Evolutionary conservation across 2,797 vertebrate species (phyloP), one percentile per base, ranked within the genome.

Genomic region (Mionectes olivaceus): DNA sequence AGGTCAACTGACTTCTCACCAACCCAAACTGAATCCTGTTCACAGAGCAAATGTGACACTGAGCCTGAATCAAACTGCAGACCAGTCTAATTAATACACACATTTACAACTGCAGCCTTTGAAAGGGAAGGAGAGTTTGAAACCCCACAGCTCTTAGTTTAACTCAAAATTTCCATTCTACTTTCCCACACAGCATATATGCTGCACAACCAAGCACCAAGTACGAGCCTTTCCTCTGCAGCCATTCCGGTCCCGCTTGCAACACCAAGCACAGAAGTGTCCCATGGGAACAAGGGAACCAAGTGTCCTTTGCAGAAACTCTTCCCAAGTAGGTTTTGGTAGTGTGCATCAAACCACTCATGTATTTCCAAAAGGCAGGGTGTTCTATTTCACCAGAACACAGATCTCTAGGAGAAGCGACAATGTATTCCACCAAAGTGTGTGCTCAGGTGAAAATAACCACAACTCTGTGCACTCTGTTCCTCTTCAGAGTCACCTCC

Each of bases 41-140:
- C 35, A 64, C 13, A 44, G 12, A 37, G 16, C 21, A 73, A 71
- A 30, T 0, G 0, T 7, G 5, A 53, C 33, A 57, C 3, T 11
- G 2, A 78, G 25, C 19, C 53, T 74, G 68, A 65, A 61, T 33
- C 69, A 59, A 81, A 78, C 15, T 32, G 32, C 44, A 60, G 23
- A 75, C 69, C 30, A 53, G 55, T 61, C 49, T 68, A 56, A 57
- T 9, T 68, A 68, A 61, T 12, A 61, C 1, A 55, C 22, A 15
- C 43, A 63, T 64, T 68, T 41, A 78, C 14, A 74, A 17, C 13
- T 3, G 3, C 5, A 39, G 52, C n/a, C 68, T 63, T 59, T 75
- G 61, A 52, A 78, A 83, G 49, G 44, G 64, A 28, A 47, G 28
- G 16, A 9, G 37, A 75, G 33, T 23, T 18, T 37, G 41, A 63